Conservation (phyloP, 2,797 vertebrate genomes). For the Premnoplex brunnescens region DNA sequence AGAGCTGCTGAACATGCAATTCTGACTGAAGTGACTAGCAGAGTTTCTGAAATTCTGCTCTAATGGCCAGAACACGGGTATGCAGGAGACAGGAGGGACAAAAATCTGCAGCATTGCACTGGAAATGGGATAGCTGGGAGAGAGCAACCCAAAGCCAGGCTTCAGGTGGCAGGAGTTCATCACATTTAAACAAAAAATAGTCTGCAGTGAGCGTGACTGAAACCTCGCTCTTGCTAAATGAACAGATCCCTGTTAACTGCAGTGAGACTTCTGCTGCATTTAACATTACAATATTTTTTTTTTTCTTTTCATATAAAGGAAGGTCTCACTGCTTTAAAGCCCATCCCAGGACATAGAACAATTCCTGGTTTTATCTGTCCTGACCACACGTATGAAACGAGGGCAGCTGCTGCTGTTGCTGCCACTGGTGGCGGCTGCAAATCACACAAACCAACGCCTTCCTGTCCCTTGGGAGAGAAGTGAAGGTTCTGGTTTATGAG, state of each 20-base stretch:
- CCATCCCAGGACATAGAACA: neutral
- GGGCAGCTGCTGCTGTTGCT: slow-evolving; percentile 25
- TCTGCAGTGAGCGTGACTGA: accelerated
- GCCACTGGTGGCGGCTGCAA: neutral
- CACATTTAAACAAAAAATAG: neutral
- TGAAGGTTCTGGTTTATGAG: slow-evolving; percentile 62
- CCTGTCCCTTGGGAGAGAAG: slow-evolving; percentile 58
- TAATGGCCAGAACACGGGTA: neutral
- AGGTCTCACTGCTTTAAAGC: neutral
- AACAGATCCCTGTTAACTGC: neutral
- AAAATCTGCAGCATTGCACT: neutral
- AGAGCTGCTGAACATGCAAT: neutral
- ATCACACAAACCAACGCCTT: slow-evolving; percentile 61
- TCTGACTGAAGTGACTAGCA: neutral
- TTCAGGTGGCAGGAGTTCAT: neutral
- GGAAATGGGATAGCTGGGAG: neutral
- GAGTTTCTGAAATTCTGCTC: neutral
- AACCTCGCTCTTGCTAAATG: accelerated
- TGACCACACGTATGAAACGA: neutral
- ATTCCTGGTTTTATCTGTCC: slow-evolving; percentile 63
- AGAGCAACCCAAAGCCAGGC: neutral
- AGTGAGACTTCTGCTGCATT: neutral
- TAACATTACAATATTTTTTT: too few relatives aligned
- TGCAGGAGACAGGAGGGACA: neutral
- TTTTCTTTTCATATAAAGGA: neutral